Base-by-base conservation (phyloP, 2,113 vertebrate species). In the Callithrix jacchus region DNA sequence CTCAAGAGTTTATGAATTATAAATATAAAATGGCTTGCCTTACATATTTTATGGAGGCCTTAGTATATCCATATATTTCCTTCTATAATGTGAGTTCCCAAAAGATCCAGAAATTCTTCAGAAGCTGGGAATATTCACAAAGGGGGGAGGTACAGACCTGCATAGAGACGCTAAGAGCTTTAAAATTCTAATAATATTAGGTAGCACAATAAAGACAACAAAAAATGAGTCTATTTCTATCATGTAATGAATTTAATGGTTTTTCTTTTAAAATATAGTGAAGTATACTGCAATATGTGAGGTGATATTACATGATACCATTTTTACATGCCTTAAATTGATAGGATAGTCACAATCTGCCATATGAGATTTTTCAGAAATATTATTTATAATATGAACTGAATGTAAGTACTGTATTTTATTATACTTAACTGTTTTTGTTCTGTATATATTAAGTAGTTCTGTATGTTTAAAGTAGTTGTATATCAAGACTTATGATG, bases 221-320 rank as follows among this genome's bases (percentile, higher is more conserved):
- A 23, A 42, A 37, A 18, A 11, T 45, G 8, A 56, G 1, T 61
- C 56, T 84, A 3, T 54, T 74, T 79, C 30, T 32, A 2, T 52
- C 20, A 27, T 79, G 42, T 37, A 83, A 87, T 79, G 18, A 68
- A 81, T 0, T 84, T 61, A 71, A 42, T 83, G 7, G 9, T 70
- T 87, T 82, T 91, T 83, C 37, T 86, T 93, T 96, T 83, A 64
- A 89, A 86, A 76, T 52, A 21, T 9, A 66, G 20, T 68, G 21
- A 74, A 10, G 20, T 30, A 0, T 35, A 6, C 49, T 64, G 21
- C 56, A 27, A 11, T 64, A 56, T 5, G 1, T 37, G 80, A 73
- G 20, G 12, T 61, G 2, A 6, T 8, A 7, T 76, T 42, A n/a
- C 16, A 54, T 42, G 45, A 40, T 47, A 42, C 79, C 21, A 37